Base-by-base conservation (phyloP, 2,113 vertebrate species). In the Neodon shergylaensis region DNA sequence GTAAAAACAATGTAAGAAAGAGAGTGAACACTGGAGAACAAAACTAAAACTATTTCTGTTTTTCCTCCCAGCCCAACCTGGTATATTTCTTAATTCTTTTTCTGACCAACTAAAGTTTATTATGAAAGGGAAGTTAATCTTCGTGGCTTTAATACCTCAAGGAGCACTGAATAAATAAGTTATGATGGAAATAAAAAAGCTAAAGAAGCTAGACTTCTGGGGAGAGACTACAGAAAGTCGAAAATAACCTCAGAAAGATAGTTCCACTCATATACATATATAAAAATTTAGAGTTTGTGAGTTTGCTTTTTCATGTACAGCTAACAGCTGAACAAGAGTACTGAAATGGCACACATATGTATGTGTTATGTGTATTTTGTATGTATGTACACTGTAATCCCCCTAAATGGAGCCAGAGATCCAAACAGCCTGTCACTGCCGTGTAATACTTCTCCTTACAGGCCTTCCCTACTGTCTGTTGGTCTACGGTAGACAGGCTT, bases 81-180 rank as follows among this genome's bases (percentile, higher is more conserved):
- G 98, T 98, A 98, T 99, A 99, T 98, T 99, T 99, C 98, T 99
- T 99, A 98, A 98, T 99, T 99, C 99, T 98, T 98, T 98, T 97
- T 98, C 98, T 98, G 97, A 99, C 97, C 98, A 98, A 99, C 96
- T 99, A 98, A 99, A 98, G 98, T 98, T 99, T 99, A 99, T 98
- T 13, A 86, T 98, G 98, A 99, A 98, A 98, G 98, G 97, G n/a
- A 96, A 82, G 33, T 33, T 66, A 76, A 44, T 66, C 74, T n/a
- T 54, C 49, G 28, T 65, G 14, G 72, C 28, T 90, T 28, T 58
- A 39, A 47, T 84, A 21, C n/a, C n/a, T 54, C 9, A 68, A 66
- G 58, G 77, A 77, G 66, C 72, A 70, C 21, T 58, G 98, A 97
- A 90, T 95, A 98, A 95, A 94, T n/a, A n/a, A n/a, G n/a, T n/a